Percentiles rank a stretch among this genome's conserved stretches.
These are phyloP conservation scores for Synanthedon vespiformis DNA, from an alignment of 2,888 invertebrate species.

Conservation along the genomic window DNA sequence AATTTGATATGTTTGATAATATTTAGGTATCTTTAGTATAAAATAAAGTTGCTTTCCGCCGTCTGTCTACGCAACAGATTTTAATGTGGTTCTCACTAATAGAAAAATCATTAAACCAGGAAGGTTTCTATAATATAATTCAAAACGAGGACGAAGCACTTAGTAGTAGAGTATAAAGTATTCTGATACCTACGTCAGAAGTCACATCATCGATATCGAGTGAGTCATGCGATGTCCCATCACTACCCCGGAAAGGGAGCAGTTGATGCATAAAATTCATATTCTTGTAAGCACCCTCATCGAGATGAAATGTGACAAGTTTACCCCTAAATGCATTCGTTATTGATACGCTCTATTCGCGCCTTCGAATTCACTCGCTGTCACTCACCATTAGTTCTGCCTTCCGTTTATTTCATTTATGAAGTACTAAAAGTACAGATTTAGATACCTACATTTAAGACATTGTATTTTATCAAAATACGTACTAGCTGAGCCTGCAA, in stretches of 20 bases:
- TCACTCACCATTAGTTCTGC: neutral
- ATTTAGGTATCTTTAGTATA: too few species aligned
- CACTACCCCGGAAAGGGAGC: slow-evolving; percentile 6
- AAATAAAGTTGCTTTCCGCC: too few species aligned
- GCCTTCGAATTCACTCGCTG: neutral
- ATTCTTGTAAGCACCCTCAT: slow-evolving; percentile 5
- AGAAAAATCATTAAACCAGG: too few species aligned
- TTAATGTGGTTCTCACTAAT: too few species aligned
- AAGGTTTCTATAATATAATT: too few species aligned
- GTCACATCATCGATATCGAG: neutral
- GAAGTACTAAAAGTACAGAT: neutral
- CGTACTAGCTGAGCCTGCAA: too few species aligned
- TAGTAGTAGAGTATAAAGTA: too few species aligned
- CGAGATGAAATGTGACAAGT: slow-evolving; percentile 6
- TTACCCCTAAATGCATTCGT: slow-evolving; percentile 1
- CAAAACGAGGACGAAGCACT: too few species aligned
- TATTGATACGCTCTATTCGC: neutral
- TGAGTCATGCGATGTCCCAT: neutral
- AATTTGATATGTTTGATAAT: too few species aligned
- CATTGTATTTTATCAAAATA: too few species aligned
- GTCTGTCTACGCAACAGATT: too few species aligned
- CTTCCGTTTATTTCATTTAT: neutral
- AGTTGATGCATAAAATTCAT: slow-evolving; percentile 9
- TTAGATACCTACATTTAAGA: neutral
- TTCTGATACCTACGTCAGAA: neutral